Evolutionary conservation across 2,797 vertebrate species (phyloP), one percentile per base, ranked within the genome.

Genomic region (Enteromius paludinosus): DNA sequence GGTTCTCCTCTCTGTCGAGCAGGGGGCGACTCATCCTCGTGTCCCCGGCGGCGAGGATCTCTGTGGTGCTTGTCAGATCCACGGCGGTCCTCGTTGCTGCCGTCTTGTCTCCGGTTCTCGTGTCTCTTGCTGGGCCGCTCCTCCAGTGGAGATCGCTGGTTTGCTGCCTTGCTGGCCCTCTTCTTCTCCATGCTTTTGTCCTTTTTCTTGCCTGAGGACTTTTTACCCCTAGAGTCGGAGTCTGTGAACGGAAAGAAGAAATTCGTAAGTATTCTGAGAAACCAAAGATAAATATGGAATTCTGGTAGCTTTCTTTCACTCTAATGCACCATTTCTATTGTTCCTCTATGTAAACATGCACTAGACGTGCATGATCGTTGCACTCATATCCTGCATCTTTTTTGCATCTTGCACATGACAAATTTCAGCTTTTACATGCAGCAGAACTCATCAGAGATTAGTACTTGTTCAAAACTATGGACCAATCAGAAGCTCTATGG

Each of bases 161-260:
- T 91, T 52, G 87, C 75, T 43, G 78, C 33, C 84, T 93, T 94
- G 49, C 83, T 75, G 87, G 89, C 75, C 73, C 84, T 81, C 88
- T 91, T 82, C 88, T 91, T 95, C 82, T 91, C 90, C 79, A 92
- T 93, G 0, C 88, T 92, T 89, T 92, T 95, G 84, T 90, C 91
- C 41, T 89, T 92, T 1, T 86, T 84, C 64, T 91, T 93, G 0
- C 70, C 17, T 0, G 12, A 85, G 73, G 90, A 95, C 84, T 92
- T 97, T 87, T 92, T 96, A 87, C 64, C 91, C 85, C 91, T 93
- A 83, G 84, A 91, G 86, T 94, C 94, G 1, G 93, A 91, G 88
- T 93, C 93, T 95, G 89, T 83, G 84, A 20, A 73, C 61, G 85
- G 92, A 89, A 0, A 84, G 0, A 90, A 5, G 4, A 28, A 30